phyloP scores from a whole-genome alignment of 2,797 vertebrate species.

The Notolabrus celidotus region DNA sequence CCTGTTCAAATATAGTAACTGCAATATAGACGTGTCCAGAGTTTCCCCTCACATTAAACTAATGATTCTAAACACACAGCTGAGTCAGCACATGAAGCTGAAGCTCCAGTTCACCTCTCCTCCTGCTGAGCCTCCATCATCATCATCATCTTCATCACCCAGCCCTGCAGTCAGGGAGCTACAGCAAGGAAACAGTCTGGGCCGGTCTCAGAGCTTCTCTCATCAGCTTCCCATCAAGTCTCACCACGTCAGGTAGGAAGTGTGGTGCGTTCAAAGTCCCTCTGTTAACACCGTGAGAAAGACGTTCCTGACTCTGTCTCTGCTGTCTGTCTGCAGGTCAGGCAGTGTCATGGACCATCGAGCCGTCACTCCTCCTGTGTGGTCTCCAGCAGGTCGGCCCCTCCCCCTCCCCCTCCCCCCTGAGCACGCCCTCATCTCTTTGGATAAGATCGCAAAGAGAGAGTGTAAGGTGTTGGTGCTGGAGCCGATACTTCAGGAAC shows the following conservation, averaged over 20 bases:
- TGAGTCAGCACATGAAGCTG: constrained; percentile 93
- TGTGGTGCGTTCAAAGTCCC: background rate
- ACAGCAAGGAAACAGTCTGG: constrained; percentile 83
- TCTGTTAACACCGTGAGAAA: background rate
- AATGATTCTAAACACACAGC: constrained; percentile 61
- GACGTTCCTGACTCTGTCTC: background rate
- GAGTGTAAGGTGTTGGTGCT: constrained; percentile 92
- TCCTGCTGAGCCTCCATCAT: constrained; percentile 81
- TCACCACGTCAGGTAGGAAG: constrained; percentile 85
- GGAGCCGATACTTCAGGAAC: constrained; percentile 48
- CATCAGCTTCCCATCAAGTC: constrained; percentile 87
- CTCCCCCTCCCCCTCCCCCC: constrained; percentile 82
- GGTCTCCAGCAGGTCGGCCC: constrained; percentile 83
- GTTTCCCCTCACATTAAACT: no score
- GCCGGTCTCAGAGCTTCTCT: constrained; percentile 90
- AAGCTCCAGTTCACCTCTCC: constrained; percentile 91
- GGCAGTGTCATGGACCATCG: constrained; percentile 88
- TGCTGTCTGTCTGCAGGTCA: constrained; percentile 75
- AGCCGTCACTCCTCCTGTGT: constrained; percentile 85
- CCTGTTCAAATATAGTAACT: no score
- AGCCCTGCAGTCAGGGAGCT: constrained; percentile 86
- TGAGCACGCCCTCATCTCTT: constrained; percentile 80
- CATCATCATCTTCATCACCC: constrained; percentile 30
- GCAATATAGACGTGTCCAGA: no score
- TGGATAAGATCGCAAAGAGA: constrained; percentile 93